A percentile compares a stretch with the other conserved stretches of the same genome.
Evolutionary conservation across 2,888 invertebrate genomes (phyloP).

Genomic region (Hoplodrina ambigua): DNA sequence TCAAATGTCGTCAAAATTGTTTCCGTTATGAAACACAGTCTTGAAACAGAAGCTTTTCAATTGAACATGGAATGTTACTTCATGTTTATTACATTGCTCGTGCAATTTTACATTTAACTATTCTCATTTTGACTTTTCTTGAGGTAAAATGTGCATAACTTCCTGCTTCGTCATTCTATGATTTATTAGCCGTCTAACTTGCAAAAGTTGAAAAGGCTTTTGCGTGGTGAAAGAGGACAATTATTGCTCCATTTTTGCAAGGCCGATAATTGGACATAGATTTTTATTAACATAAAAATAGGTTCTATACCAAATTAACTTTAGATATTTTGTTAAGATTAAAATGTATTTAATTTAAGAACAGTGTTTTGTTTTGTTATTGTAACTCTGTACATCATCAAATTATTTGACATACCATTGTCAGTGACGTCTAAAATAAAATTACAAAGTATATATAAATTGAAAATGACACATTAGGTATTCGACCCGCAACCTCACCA

Average conservation of each 20-base stretch:
- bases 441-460: too few relatives aligned
- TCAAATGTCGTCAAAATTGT: slow-evolving; percentile 66
- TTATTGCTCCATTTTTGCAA: neutral
- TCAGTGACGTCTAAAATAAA: too few relatives aligned
- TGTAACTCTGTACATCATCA: too few relatives aligned
- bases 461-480: too few relatives aligned
- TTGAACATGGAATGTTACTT: slow-evolving; percentile 21
- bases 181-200: slow-evolving; percentile 6
- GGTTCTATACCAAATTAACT: too few relatives aligned
- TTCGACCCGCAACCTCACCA: too few relatives aligned
- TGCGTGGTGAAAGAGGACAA: neutral
- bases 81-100: slow-evolving; percentile 21
- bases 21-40: slow-evolving; percentile 42
- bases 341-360: too few relatives aligned
- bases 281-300: too few relatives aligned
- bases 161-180: neutral
- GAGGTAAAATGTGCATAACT: neutral
- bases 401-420: too few relatives aligned
- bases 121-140: neutral
- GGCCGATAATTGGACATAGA: too few relatives aligned
- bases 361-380: too few relatives aligned
- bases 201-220: neutral
- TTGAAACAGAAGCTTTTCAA: slow-evolving; percentile 40
- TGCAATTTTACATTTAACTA: slow-evolving; percentile 20
- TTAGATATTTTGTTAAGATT: too few relatives aligned